Evolutionary conservation across 1,140 invertebrate species (phyloP).

Genomic region (Hestina assimilis): DNA sequence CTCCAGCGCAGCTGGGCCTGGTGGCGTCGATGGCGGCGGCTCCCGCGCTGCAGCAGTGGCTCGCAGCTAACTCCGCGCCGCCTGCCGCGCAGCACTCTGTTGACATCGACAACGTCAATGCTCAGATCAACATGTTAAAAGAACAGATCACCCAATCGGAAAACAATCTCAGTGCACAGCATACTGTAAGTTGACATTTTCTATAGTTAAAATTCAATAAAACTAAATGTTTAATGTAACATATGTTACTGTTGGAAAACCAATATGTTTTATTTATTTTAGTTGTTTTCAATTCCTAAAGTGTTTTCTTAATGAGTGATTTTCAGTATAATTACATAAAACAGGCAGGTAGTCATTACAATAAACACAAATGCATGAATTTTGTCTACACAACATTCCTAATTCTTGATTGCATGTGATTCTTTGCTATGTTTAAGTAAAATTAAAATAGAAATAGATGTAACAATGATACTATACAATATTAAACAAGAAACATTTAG

Average conservation of each 20-base stretch:
- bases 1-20: conserved; percentile 60
- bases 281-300: not conserved
- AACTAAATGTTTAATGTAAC: too few species aligned
- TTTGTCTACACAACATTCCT: not conserved
- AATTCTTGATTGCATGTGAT: not conserved
- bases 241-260: not conserved
- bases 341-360: conserved; percentile 14
- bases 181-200: conserved; percentile 82
- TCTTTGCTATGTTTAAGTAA: not conserved
- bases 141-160: conserved; percentile 97
- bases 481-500: too few species aligned
- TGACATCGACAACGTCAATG: conserved; percentile 77
- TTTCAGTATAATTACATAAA: conserved; percentile 16
- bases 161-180: conserved; percentile 95
- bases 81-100: conserved; percentile 46
- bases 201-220: too few species aligned
- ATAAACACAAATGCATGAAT: conserved; percentile 13
- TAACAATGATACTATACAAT: not conserved
- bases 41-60: conserved; percentile 71
- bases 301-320: conserved; percentile 1
- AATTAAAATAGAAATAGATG: not conserved
- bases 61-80: conserved; percentile 61
- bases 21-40: conserved; percentile 61
- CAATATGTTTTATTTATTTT: not conserved
- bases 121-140: conserved; percentile 89